These are phyloP conservation scores for Campoletis sonorensis DNA, from an alignment of 1,140 invertebrate species.

Conservation along the genomic window DNA sequence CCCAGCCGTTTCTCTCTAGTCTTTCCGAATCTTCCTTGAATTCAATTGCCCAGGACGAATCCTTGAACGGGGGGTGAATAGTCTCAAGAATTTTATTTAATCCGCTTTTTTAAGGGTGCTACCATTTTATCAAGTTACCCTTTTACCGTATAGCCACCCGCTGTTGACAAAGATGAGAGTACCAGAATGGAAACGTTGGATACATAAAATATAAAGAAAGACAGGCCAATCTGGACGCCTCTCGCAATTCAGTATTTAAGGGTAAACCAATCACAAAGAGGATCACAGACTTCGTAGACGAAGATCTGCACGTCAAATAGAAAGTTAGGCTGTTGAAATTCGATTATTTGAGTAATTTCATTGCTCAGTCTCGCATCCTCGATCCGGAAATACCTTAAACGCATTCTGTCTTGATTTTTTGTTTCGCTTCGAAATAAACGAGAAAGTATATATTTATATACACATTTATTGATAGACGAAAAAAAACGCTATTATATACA, in stretches of 20 bases:
- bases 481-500: conserved; percentile 40
- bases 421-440: background rate
- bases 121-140: background rate
- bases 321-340: background rate
- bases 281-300: background rate
- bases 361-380: background rate
- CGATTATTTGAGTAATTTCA: conserved; percentile 22
- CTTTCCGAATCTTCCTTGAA: background rate
- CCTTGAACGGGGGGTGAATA: background rate
- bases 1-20: background rate
- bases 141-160: background rate
- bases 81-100: conserved; percentile 42
- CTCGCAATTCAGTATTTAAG: background rate
- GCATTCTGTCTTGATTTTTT: background rate
- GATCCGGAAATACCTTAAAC: background rate
- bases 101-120: conserved; percentile 35
- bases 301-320: background rate
- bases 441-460: background rate
- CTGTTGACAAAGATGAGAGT: background rate
- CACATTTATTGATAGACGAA: conserved; percentile 8
- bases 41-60: conserved; percentile 42
- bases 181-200: background rate
- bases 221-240: background rate
- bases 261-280: background rate
- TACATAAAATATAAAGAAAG: background rate